Evolutionary conservation across 2,113 vertebrate species (phyloP), one percentile per base, ranked within the genome.

Genomic region (Oryzias javanicus): DNA sequence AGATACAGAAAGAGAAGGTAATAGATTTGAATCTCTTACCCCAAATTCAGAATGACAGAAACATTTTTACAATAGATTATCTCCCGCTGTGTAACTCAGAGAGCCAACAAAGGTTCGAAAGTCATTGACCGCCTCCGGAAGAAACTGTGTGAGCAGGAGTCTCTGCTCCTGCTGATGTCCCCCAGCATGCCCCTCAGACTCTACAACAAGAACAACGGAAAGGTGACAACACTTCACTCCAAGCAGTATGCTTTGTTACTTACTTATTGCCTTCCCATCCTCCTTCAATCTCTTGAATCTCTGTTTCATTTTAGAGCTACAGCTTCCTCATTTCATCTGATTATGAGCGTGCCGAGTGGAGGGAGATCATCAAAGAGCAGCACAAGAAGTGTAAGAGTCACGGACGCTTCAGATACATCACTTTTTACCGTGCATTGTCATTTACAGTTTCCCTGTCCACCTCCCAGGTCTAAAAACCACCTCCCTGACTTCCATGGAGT

Each of bases 1-100:
- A 99, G 69, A 93, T 99, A 66, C 96, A 97, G 82, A 92, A 95
- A 62, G 97, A 99, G 80, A 99, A 96, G 94, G 97, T 99, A 85
- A 20, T 4, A 2, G 19, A 6, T 17, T 50, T 8, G 14, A 19
- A 16, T 48, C 20, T 42, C 7, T 3, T 24, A 29, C 35, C 50
- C 44, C 3, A 27, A 19, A 60, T 46, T 40, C 7, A 10, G 8
- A 3, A 24, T 3, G n/a, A 41, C 40, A 51, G 22, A 67, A 29
- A 17, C 18, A 47, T 61, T 72, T 0, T 60, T 42, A 4, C 4
- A 17, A 14, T 35, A 29, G 52, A 48, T 17, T 49, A 3, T 49
- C 68, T 80, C 57, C 20, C 18, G 51, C 41, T 42, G 14, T 78
- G 29, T 73, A 27, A 74, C 80, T 49, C 88, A 99, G 97, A 95